Conservation (phyloP, 2,797 vertebrate species). For the Malurus leucopterus region DNA sequence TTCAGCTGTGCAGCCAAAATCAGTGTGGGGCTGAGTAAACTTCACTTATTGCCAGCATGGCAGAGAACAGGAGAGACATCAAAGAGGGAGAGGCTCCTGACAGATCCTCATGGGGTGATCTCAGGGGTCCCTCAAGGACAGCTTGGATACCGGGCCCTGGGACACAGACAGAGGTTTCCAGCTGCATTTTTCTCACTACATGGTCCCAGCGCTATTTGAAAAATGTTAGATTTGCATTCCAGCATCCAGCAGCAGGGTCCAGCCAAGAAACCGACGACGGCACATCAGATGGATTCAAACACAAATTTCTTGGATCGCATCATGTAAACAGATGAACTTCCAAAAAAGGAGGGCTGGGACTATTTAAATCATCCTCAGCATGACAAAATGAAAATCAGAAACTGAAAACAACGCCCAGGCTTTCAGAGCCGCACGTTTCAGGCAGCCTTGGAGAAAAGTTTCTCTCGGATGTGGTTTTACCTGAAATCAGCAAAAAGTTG, state of each 20-base stretch:
- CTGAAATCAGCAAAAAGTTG: neutral
- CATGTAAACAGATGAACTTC: slow-evolving; percentile 2
- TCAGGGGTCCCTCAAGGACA: neutral
- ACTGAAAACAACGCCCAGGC: neutral
- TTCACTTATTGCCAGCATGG: neutral
- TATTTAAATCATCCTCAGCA: slow-evolving; percentile 15
- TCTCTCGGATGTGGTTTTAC: neutral
- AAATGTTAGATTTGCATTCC: slow-evolving; percentile 41
- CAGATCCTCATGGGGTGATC: neutral
- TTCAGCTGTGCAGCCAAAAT: neutral
- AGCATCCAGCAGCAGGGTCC: neutral
- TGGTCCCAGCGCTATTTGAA: slow-evolving; percentile 19
- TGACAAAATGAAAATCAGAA: slow-evolving; percentile 22
- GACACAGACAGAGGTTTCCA: neutral
- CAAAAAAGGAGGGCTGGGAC: slow-evolving; percentile 27
- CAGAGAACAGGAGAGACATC: neutral
- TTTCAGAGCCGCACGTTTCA: neutral
- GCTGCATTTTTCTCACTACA: neutral
- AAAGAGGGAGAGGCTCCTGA: neutral
- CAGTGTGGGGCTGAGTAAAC: neutral
- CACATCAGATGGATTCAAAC: neutral
- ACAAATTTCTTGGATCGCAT: neutral
- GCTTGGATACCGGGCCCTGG: fast-evolving
- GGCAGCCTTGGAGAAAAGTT: neutral
- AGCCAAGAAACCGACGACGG: neutral